These are phyloP conservation scores for Megastigmus dorsalis DNA, from an alignment of 2,888 invertebrate genomes.

Conservation along the genomic window DNA sequence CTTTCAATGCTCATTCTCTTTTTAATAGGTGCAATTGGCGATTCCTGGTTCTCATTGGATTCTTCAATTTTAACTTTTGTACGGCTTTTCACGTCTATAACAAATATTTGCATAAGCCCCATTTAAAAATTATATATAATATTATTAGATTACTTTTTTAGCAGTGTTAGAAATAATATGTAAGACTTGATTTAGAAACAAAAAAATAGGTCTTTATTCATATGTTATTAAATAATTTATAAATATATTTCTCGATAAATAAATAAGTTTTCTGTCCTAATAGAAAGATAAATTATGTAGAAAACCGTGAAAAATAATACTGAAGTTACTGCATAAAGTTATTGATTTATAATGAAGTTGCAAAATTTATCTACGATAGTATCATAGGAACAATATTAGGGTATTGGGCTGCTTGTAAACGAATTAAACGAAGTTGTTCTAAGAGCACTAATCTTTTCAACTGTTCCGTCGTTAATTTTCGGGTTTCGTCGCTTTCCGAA, in stretches of 20 bases:
- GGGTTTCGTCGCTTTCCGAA: constrained; percentile 57
- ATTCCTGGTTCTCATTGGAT: constrained; percentile 64
- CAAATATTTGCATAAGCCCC: constrained; percentile 33
- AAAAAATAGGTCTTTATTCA: constrained; percentile 12
- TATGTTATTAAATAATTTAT: neutral
- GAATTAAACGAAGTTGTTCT: constrained; percentile 57
- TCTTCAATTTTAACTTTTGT: constrained; percentile 68
- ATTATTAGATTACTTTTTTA: no score
- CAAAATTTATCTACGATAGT: constrained; percentile 1
- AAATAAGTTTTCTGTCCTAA: neutral
- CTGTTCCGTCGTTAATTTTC: constrained; percentile 55
- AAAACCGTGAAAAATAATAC: neutral
- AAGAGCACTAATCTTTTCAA: constrained; percentile 59
- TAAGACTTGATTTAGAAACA: neutral
- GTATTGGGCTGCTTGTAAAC: constrained; percentile 47
- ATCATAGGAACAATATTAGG: neutral
- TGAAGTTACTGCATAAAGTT: neutral
- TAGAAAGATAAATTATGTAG: constrained; percentile 1
- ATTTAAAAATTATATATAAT: neutral
- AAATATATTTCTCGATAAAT: neutral
- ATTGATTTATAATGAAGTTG: neutral
- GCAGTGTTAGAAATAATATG: no score
- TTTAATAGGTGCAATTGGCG: constrained; percentile 63
- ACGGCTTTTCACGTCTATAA: constrained; percentile 66
- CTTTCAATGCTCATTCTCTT: constrained; percentile 67